Evolutionary conservation across 1,140 invertebrate species (phyloP), one percentile per base, ranked within the genome.

Genomic region (Heliconius hermathena): DNA sequence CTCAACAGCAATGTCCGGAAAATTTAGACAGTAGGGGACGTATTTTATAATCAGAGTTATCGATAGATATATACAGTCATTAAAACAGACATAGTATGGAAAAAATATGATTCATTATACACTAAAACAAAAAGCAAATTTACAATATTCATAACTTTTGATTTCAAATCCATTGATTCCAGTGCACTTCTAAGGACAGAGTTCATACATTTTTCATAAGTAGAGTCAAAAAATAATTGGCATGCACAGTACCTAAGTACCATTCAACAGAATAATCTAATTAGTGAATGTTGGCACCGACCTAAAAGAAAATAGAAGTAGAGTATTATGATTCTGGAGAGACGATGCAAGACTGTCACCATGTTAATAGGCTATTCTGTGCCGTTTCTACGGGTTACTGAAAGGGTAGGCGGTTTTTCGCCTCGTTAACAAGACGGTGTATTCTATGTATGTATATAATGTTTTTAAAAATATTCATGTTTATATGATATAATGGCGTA

Each of bases 361-460:
- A 85, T 85, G 87, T 90, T 92, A 92, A 90, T 90, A 90, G 90
- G 84, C 90, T 87, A 89, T 89, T 86, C 85, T 82, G 84, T 85
- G 83, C 84, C 87, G 88, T 89, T 90, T 89, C 81, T 81, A 87
- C 85, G 75, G 83, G 87, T 88, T 89, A 87, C 88, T 87, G 80
- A 88, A 91, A 86, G 86, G 87, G 87, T 89, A 87, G 85, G 82
- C 87, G 87, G 82, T 88, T 89, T 90, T 89, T 88, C 87, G 83
- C 85, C 89, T 88, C 86, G 86, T 91, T 90, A 88, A 85, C 88
- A 66, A 83, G 84, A 86, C 81, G 81, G 81, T 38, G 36, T 54
- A 71, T 29, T 66, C 60, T 66, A 16, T 26, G 11, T 66, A 66
- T 66, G n/a, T 52, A 20, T 54, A 3, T 57, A 57, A 57, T 9